Conservation (phyloP, 2,888 invertebrate genomes). For the Chymomyza amoena region DNA sequence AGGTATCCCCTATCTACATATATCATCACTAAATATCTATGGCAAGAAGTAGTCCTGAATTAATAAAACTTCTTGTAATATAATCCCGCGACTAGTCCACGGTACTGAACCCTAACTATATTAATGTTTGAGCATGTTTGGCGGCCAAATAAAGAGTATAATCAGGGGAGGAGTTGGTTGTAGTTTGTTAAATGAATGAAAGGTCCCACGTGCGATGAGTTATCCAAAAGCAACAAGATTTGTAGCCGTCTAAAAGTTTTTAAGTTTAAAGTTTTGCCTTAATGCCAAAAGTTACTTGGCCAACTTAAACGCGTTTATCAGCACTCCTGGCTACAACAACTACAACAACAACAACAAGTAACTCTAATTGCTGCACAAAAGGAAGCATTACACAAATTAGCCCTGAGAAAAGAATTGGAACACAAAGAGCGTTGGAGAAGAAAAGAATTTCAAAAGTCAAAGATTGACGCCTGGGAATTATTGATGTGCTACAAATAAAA, state of each 20-base stretch:
- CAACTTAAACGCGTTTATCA: background rate
- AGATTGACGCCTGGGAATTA: constrained; percentile 46
- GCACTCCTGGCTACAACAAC: too few relatives aligned
- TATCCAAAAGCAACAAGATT: background rate
- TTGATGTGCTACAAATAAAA: constrained; percentile 67
- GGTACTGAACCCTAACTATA: background rate
- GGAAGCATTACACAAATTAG: constrained; percentile 25
- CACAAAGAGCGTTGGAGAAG: background rate
- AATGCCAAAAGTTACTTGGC: background rate
- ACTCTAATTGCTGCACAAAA: background rate
- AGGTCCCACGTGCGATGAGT: background rate
- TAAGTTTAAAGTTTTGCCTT: background rate
- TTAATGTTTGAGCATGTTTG: background rate
- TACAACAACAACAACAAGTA: background rate
- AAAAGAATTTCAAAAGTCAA: background rate
- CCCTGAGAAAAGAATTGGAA: constrained; percentile 8
- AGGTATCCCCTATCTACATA: too few relatives aligned
- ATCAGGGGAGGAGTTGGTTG: background rate
- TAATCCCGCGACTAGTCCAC: too few relatives aligned
- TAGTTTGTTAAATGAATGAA: background rate
- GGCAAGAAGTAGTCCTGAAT: too few relatives aligned
- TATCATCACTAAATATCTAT: too few relatives aligned
- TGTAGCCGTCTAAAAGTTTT: background rate
- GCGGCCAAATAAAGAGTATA: background rate
- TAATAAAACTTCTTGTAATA: too few relatives aligned